Evolutionary conservation across 2,797 vertebrate species (phyloP).

Genomic region (Sylvilagus floridanus): DNA sequence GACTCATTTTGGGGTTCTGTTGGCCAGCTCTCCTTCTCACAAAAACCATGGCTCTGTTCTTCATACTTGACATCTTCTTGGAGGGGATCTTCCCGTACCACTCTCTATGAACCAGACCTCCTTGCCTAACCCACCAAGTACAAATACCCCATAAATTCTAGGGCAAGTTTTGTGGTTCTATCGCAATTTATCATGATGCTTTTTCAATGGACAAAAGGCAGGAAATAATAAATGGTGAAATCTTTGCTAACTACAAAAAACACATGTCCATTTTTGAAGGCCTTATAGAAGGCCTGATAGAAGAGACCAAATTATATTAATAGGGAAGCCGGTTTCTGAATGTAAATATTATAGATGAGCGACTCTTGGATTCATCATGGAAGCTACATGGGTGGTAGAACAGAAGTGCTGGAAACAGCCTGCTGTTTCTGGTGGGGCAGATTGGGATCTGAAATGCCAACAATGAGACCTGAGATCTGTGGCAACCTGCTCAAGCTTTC

Average conservation of each 20-base stretch:
- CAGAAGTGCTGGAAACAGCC: not conserved
- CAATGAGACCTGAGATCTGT: not conserved
- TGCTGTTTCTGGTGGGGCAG: not conserved
- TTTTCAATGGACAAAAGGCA: not conserved
- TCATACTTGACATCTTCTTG: not conserved
- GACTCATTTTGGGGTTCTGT: not conserved
- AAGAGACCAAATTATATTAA: not conserved
- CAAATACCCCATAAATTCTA: not conserved
- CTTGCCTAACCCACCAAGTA: too few relatives aligned
- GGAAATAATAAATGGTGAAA: not conserved
- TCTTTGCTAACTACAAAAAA: not conserved
- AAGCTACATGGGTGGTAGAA: not conserved
- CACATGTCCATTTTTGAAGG: not conserved
- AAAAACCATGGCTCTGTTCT: not conserved
- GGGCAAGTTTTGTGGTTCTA: not conserved
- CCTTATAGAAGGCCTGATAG: conserved; percentile 2
- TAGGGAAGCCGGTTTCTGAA: not conserved
- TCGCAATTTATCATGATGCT: not conserved
- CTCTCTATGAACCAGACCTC: not conserved
- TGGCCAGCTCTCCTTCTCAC: not conserved
- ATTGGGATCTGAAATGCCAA: not conserved
- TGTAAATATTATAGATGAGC: not conserved
- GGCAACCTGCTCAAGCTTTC: not conserved
- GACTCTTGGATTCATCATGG: not conserved
- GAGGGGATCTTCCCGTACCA: not conserved